Percentiles rank a stretch among this genome's conserved stretches.
phyloP scores from a whole-genome alignment of 2,797 vertebrate genomes.

The Coendou prehensilis region DNA sequence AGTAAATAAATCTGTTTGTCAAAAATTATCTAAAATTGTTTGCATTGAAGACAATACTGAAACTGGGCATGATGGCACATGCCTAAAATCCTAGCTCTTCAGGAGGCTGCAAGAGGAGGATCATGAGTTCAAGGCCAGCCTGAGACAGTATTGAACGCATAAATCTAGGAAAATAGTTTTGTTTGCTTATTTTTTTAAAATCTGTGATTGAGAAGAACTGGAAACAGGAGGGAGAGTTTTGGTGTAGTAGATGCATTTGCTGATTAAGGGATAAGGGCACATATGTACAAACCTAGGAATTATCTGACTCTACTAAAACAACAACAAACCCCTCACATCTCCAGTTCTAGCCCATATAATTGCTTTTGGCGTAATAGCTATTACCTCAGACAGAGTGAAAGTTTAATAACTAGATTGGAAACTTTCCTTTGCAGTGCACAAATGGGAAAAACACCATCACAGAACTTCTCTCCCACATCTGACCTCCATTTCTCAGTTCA shows the following conservation, averaged over 20 bases:
- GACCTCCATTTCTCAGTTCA: conserved; percentile 4
- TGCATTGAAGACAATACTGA: conserved; percentile 4
- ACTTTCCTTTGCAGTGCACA: conserved; percentile 66
- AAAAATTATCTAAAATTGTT: conserved; percentile 9
- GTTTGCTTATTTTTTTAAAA: background rate
- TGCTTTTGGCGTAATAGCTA: conserved; percentile 74
- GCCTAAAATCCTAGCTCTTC: background rate
- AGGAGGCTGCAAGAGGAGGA: background rate
- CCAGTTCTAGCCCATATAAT: conserved; percentile 66
- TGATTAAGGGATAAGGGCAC: conserved; percentile 61
- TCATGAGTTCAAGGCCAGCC: background rate
- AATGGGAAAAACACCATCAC: conserved; percentile 71
- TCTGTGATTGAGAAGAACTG: conserved; percentile 27
- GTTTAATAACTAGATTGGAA: conserved; percentile 65
- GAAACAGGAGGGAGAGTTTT: conserved; percentile 62
- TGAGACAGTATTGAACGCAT: background rate
- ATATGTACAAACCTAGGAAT: conserved; percentile 58
- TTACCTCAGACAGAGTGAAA: conserved; percentile 72
- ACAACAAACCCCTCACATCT: conserved; percentile 14
- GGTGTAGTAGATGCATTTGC: conserved; percentile 11
- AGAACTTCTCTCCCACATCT: conserved; percentile 18
- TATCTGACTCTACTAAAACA: conserved; percentile 62
- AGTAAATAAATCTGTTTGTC: conserved; percentile 30
- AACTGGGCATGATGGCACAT: background rate
- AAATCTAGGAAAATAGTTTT: background rate